Conservation (phyloP, 2,113 vertebrate genomes). For the Pristiophorus japonicus region DNA sequence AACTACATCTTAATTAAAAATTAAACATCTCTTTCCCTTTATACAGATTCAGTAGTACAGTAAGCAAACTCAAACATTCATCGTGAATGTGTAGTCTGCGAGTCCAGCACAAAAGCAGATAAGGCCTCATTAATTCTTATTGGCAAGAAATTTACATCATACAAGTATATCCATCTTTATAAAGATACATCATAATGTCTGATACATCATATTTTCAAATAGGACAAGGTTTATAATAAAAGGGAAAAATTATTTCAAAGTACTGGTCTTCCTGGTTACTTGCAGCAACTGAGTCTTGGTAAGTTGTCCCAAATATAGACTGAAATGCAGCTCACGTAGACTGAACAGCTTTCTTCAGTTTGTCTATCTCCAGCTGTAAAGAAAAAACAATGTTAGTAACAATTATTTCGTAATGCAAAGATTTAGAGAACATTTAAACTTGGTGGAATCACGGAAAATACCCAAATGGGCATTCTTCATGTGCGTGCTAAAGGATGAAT, state of each 20-base stretch:
- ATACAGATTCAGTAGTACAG: constrained; percentile 96
- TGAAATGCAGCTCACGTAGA: constrained; percentile 61
- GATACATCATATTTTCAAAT: not conserved
- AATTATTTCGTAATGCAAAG: not conserved
- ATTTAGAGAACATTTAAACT: not conserved
- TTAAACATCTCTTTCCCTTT: constrained; percentile 69
- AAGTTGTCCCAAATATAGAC: constrained; percentile 7
- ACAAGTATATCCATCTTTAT: constrained; percentile 24
- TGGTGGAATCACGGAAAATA: not conserved
- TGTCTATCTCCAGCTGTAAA: constrained; percentile 81
- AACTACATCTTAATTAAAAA: constrained; percentile 62
- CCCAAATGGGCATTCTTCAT: not conserved
- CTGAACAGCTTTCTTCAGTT: constrained; percentile 75
- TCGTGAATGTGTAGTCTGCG: constrained; percentile 54
- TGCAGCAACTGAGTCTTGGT: not conserved
- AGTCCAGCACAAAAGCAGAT: constrained; percentile 81
- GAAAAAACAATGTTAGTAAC: not conserved
- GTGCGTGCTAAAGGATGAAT: not conserved
- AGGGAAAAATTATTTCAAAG: constrained; percentile 3
- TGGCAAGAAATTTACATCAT: constrained; percentile 63
- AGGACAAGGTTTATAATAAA: constrained; percentile 19
- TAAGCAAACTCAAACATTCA: constrained; percentile 62
- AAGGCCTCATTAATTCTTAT: constrained; percentile 79
- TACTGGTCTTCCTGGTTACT: constrained; percentile 11
- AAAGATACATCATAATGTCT: constrained; percentile 24